phyloP scores from a whole-genome alignment of 2,888 invertebrate species.

The Eupithecia pulchellata region DNA sequence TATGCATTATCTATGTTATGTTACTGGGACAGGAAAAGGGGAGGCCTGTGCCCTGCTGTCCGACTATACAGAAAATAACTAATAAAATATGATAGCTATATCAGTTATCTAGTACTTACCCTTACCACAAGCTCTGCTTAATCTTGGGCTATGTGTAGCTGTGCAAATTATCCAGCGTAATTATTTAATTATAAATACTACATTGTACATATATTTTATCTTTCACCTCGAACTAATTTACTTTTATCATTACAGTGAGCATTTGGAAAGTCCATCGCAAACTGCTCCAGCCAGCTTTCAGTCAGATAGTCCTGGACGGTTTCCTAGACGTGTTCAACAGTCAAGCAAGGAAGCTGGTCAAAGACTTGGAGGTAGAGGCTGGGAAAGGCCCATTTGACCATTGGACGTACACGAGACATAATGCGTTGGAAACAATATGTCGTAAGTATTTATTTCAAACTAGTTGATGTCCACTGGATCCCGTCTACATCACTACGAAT shows the following conservation, averaged over 20 bases:
- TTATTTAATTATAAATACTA: not conserved
- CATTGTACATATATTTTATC: not conserved
- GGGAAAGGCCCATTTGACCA: conserved; percentile 68
- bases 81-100: too few relatives aligned
- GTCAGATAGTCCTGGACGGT: conserved; percentile 59
- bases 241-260: conserved; percentile 51
- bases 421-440: conserved; percentile 72
- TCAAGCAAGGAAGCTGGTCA: conserved; percentile 59
- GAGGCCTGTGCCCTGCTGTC: too few relatives aligned
- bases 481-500: too few relatives aligned
- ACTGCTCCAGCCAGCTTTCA: conserved; percentile 66
- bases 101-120: too few relatives aligned
- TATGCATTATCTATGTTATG: too few relatives aligned
- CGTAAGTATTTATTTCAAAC: conserved; percentile 54
- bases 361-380: conserved; percentile 52
- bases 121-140: too few relatives aligned
- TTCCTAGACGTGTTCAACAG: conserved; percentile 65
- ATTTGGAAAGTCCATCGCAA: conserved; percentile 69
- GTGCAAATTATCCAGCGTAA: not conserved
- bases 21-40: too few relatives aligned
- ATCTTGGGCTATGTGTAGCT: not conserved
- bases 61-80: too few relatives aligned
- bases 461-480: too few relatives aligned
- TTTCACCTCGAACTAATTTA: too few relatives aligned
- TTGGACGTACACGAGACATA: conserved; percentile 66